Conservation (phyloP, 2,797 vertebrate genomes). For the Gorsachius magnificus region DNA sequence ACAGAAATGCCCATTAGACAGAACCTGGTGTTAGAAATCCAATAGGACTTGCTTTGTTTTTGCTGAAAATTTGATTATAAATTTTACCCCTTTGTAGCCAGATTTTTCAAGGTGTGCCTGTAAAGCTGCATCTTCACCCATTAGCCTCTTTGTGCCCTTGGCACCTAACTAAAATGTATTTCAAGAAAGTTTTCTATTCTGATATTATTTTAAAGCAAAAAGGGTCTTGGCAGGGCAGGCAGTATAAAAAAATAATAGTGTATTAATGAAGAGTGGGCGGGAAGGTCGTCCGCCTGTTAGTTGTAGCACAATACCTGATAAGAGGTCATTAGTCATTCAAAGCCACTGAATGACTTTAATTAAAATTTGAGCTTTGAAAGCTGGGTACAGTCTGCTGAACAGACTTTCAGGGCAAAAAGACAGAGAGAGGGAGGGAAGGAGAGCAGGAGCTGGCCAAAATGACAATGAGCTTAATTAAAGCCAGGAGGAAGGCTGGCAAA, state of each 20-base stretch:
- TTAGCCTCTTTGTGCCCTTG: neutral
- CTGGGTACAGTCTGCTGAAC: slow-evolving; percentile 42
- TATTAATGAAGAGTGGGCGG: slow-evolving; percentile 28
- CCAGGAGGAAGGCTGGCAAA: neutral
- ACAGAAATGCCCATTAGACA: neutral
- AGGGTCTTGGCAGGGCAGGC: neutral
- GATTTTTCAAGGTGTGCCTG: neutral
- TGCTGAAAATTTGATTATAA: neutral
- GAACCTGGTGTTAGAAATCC: neutral
- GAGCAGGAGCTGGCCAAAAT: slow-evolving; percentile 53
- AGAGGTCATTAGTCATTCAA: slow-evolving; percentile 71
- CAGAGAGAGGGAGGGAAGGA: slow-evolving; percentile 13
- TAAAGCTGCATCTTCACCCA: neutral
- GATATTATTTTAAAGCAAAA: slow-evolving; percentile 15
- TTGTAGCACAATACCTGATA: slow-evolving; percentile 57
- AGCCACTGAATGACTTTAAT: slow-evolving; percentile 69
- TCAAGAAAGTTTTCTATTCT: neutral
- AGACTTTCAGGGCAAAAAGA: slow-evolving; percentile 55
- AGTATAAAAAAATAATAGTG: slow-evolving; percentile 3
- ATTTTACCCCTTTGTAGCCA: rapidly evolving
- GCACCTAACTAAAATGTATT: neutral
- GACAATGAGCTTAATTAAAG: slow-evolving; percentile 70
- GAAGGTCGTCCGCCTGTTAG: slow-evolving; percentile 28
- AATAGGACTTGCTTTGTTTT: neutral
- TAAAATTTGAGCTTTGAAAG: slow-evolving; percentile 69